Evolutionary conservation across 2,797 vertebrate genomes (phyloP).

Genomic region (Melanotaenia maccullochi): DNA sequence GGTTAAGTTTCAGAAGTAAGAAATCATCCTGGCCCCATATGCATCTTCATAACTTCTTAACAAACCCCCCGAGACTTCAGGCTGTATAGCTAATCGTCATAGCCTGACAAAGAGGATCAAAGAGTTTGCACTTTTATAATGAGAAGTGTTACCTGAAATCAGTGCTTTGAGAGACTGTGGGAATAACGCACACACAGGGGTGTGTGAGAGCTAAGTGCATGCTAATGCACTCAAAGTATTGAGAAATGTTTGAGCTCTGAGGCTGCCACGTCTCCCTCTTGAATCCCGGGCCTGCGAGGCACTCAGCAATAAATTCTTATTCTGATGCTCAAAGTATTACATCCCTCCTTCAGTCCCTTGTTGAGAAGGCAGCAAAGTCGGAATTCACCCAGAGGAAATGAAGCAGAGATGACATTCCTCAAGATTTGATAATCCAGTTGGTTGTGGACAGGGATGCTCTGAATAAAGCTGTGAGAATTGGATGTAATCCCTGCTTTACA

Average conservation of each 20-base stretch:
- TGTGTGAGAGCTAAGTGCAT: constrained; percentile 68
- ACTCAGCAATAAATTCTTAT: constrained; percentile 58
- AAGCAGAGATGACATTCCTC: constrained; percentile 61
- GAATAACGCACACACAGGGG: constrained; percentile 60
- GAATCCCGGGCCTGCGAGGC: constrained; percentile 57
- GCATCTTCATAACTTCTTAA: constrained; percentile 64
- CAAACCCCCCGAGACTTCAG: constrained; percentile 48
- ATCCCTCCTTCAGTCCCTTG: constrained; percentile 47
- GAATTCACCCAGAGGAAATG: constrained; percentile 56
- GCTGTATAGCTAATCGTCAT: constrained; percentile 63
- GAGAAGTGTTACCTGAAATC: constrained; percentile 72
- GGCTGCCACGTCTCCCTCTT: constrained; percentile 47
- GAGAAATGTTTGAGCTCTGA: constrained; percentile 57
- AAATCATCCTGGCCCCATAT: constrained; percentile 54
- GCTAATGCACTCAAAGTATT: constrained; percentile 72
- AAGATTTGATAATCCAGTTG: constrained; percentile 63
- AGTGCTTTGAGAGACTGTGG: constrained; percentile 61
- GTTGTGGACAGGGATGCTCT: constrained; percentile 62
- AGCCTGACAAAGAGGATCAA: constrained; percentile 71
- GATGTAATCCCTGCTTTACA: constrained; percentile 55
- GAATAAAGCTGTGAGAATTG: constrained; percentile 34
- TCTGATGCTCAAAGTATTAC: constrained; percentile 65
- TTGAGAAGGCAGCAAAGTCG: constrained; percentile 41
- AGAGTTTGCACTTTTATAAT: constrained; percentile 63
- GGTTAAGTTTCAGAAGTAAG: constrained; percentile 50